Percentiles rank a stretch among this genome's conserved stretches.
These are phyloP conservation scores for Xiphorhynchus elegans DNA, from an alignment of 2,113 vertebrate species.

Conservation along the genomic window DNA sequence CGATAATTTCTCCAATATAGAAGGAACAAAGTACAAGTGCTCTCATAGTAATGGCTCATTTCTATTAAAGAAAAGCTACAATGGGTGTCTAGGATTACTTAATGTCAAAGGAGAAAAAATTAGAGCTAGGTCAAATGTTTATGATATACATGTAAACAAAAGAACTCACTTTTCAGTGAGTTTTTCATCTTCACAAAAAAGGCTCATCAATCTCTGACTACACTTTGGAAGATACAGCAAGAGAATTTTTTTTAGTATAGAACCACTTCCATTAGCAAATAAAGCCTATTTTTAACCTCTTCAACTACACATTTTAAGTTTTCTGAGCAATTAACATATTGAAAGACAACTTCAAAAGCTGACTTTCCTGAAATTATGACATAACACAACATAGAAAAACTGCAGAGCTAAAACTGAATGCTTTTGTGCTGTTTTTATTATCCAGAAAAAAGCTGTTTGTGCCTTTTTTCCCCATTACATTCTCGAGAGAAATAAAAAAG, in stretches of 20 bases:
- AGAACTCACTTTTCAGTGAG: not conserved
- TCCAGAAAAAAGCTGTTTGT: not conserved
- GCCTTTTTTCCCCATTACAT: not conserved
- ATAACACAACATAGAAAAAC: not conserved
- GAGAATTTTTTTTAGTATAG: not conserved
- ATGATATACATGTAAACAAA: not conserved
- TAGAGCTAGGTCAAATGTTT: not conserved
- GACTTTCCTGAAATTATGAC: not conserved
- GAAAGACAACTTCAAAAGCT: not conserved
- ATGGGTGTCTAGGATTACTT: not conserved
- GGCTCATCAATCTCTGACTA: not conserved
- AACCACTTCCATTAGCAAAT: not conserved
- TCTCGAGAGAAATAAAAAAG: not conserved
- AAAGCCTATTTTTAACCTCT: not conserved
- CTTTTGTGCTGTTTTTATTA: not conserved
- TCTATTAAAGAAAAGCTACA: not conserved
- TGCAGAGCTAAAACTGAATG: not conserved
- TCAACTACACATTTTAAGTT: not conserved
- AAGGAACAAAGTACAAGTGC: not conserved
- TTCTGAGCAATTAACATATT: not conserved
- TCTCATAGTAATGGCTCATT: not conserved
- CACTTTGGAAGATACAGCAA: not conserved
- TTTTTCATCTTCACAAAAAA: not conserved
- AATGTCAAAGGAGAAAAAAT: not conserved
- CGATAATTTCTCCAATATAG: not conserved